Evolutionary conservation across 2,113 vertebrate genomes (phyloP), one percentile per base, ranked within the genome.

Genomic region (Numenius arquata): DNA sequence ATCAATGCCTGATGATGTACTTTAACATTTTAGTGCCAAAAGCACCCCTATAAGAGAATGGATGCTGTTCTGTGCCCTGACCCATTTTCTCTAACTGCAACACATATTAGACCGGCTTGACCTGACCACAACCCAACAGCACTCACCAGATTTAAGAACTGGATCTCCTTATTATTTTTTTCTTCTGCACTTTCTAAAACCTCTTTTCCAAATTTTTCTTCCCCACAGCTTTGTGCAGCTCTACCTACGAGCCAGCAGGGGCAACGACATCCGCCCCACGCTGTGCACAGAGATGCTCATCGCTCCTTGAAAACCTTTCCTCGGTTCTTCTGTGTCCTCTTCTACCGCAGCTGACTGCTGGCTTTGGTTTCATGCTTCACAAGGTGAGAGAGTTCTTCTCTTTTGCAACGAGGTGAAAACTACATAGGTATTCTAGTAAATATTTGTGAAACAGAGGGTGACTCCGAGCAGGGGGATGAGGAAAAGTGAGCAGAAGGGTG

Each of bases 221-320:
- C 11, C 50, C 17, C 0, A 0, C 17, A 25, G 45, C 12, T 88
- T 79, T 61, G 13, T 74, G 77, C 25, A 53, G 55, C 41, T 65
- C 47, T 53, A 9, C 80, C 50, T 45, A 21, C 0, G 8, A 67
- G 47, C 26, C 52, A 36, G 3, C 10, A 30, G 48, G 62, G 20
- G 18, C 47, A 41, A 21, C 0, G 11, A 3, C 67, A 38, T 10
- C 55, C 1, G 1, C 45, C 50, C 34, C 48, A 12, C 0, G 4
- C 55, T 59, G 55, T 26, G 50, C 66, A 30, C 27, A 36, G 41
- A 9, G 13, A 7, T 55, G 36, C 38, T 76, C 48, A 3, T 52
- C 4, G 1, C 13, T 8, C 15, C 77, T 72, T 17, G 26, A 30
- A 63, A 45, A 47, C 2, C 16, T 88, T 21, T 8, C 58, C 48